Evolutionary conservation across 2,888 invertebrate genomes (phyloP).

Genomic region (Diplolepis rosae): DNA sequence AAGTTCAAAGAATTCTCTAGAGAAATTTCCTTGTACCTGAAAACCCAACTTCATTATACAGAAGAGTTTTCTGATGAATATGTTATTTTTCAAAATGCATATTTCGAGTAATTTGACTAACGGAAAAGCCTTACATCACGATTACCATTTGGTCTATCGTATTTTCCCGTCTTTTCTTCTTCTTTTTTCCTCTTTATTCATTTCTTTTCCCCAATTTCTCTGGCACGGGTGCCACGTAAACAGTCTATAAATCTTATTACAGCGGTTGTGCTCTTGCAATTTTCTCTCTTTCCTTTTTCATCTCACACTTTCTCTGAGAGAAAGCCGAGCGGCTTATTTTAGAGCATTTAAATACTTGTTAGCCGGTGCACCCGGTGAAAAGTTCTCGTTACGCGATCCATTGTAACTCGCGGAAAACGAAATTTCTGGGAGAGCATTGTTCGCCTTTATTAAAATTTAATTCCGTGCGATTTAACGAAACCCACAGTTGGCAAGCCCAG

Average conservation of each 20-base stretch:
- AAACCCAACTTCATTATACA: too few relatives aligned
- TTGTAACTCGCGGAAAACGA: constrained; percentile 43
- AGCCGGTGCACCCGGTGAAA: constrained; percentile 39
- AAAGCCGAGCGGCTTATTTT: constrained; percentile 54
- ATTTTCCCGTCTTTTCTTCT: background rate
- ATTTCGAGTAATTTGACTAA: background rate
- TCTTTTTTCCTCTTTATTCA: constrained; percentile 29
- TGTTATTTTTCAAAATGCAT: too few relatives aligned
- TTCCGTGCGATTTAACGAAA: constrained; percentile 17
- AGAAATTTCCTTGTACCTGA: too few relatives aligned
- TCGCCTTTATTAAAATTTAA: constrained; percentile 50
- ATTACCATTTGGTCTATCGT: constrained; percentile 3
- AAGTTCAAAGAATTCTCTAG: too few relatives aligned
- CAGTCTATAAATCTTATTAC: constrained; percentile 28
- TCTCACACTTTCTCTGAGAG: constrained; percentile 41
- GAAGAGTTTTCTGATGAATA: too few relatives aligned
- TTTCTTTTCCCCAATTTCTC: constrained; percentile 33
- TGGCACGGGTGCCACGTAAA: constrained; percentile 22
- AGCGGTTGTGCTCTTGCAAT: background rate
- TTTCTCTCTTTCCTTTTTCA: background rate
- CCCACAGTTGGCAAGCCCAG: constrained; percentile 13
- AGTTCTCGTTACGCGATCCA: constrained; percentile 13
- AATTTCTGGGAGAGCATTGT: constrained; percentile 38
- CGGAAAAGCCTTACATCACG: background rate
- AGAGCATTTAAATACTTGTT: constrained; percentile 57